phyloP scores from a whole-genome alignment of 2,888 invertebrate genomes.

The Entomobrya multifasciata region DNA sequence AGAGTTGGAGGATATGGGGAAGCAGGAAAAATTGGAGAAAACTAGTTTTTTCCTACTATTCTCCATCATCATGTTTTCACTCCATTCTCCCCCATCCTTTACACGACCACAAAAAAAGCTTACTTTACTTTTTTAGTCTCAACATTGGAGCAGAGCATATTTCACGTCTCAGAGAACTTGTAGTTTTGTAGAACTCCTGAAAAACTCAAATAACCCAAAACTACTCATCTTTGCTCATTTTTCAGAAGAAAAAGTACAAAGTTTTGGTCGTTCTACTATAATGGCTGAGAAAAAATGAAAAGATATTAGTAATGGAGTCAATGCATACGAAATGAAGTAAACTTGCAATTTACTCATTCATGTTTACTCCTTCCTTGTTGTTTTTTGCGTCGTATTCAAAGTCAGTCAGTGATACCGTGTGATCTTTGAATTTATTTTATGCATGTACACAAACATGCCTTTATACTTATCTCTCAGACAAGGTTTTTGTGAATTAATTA shows the following conservation, averaged over 20 bases:
- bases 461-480: too few species aligned
- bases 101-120: constrained; percentile 10
- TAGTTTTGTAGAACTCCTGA: constrained; percentile 41
- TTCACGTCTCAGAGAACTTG: constrained; percentile 31
- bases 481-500: too few species aligned
- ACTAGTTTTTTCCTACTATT: constrained; percentile 26
- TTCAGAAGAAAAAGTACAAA: constrained; percentile 24
- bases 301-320: background rate
- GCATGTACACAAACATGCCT: too few species aligned
- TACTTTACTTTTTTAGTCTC: background rate
- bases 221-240: constrained; percentile 37
- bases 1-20: background rate
- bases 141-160: constrained; percentile 6
- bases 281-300: background rate
- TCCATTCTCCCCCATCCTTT: background rate
- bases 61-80: constrained; percentile 2
- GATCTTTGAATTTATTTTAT: too few species aligned
- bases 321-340: too few species aligned
- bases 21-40: constrained; percentile 37
- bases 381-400: too few species aligned
- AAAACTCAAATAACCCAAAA: constrained; percentile 54
- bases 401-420: too few species aligned
- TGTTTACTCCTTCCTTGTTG: too few species aligned
- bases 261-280: too few species aligned
- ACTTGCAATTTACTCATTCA: too few species aligned